Evolutionary conservation across 2,113 vertebrate species (phyloP).

Genomic region (Chionodraco myersi): DNA sequence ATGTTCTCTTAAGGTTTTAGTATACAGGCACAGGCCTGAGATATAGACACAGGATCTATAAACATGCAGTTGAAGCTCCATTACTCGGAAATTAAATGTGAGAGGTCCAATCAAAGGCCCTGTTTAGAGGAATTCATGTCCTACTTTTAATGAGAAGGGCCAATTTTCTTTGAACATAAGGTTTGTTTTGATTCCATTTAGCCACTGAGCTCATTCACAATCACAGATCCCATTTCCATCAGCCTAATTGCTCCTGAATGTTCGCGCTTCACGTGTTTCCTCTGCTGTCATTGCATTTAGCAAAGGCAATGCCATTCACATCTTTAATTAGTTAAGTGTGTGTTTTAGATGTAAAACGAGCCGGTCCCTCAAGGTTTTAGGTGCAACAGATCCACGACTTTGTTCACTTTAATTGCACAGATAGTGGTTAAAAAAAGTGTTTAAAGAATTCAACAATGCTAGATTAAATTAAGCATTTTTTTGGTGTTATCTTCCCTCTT

Average conservation of each 20-base stretch:
- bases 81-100: no score
- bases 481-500: constrained; percentile 11
- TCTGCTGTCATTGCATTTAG: constrained; percentile 19
- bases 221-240: neutral
- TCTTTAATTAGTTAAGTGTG: constrained; percentile 19
- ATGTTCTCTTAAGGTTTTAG: no score
- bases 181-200: constrained; percentile 1
- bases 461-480: constrained; percentile 10
- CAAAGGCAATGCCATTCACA: constrained; percentile 30
- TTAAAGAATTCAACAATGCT: neutral
- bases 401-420: constrained; percentile 11
- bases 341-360: neutral
- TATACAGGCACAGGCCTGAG: no score
- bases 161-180: neutral
- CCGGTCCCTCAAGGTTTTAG: neutral
- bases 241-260: constrained; percentile 15
- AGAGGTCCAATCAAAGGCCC: neutral
- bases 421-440: neutral
- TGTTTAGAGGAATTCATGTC: constrained; percentile 4
- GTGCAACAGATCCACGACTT: neutral
- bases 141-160: neutral
- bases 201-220: constrained; percentile 4
- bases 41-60: no score
- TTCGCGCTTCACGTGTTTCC: neutral
- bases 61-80: no score